phyloP scores from a whole-genome alignment of 2,113 vertebrate genomes.

The Sylvia atricapilla region DNA sequence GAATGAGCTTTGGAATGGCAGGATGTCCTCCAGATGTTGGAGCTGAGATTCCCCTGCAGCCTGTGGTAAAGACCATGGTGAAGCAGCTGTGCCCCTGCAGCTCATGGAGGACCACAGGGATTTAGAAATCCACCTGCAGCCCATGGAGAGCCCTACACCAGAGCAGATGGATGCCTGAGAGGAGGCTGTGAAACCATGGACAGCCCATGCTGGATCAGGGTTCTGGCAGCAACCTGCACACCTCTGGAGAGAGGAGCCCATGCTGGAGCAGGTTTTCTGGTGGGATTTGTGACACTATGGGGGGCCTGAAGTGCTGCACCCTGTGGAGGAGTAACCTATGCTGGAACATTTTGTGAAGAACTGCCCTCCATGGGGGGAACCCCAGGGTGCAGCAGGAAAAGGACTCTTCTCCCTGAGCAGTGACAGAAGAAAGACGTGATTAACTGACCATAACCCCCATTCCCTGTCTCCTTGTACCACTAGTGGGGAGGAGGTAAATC shows the following conservation, averaged over 20 bases:
- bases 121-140: neutral
- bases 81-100: neutral
- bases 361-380: neutral
- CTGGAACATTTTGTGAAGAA: neutral
- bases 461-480: neutral
- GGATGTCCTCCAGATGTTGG: neutral
- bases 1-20: neutral
- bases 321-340: neutral
- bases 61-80: accelerated
- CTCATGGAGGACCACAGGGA: accelerated
- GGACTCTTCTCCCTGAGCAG: neutral
- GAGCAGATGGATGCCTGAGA: neutral
- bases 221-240: neutral
- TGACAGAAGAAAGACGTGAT: neutral
- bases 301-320: neutral
- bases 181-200: neutral
- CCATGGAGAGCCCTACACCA: neutral
- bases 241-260: neutral
- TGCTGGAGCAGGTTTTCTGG: neutral
- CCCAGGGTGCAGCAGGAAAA: neutral
- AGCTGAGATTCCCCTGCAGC: neutral
- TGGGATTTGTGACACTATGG: neutral
- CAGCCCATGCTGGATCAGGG: neutral
- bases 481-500: neutral
- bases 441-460: neutral